A percentile compares a stretch with the other conserved stretches of the same genome.
These are phyloP conservation scores for Melieria picta DNA, from an alignment of 2,888 invertebrate species.

Conservation along the genomic window DNA sequence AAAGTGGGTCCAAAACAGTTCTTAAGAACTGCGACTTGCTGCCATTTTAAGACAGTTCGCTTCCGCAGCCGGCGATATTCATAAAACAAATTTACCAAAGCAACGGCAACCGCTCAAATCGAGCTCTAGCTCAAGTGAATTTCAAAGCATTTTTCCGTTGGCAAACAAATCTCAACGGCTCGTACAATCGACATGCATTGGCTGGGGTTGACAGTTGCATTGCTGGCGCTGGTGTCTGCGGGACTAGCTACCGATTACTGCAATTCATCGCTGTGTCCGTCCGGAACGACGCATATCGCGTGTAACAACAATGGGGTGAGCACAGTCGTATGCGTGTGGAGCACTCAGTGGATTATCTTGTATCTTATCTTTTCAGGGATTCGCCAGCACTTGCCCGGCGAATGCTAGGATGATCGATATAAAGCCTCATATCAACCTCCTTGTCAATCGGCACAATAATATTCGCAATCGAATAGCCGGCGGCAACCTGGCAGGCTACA, in stretches of 20 bases:
- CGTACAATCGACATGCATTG: too few relatives aligned
- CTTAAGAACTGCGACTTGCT: too few relatives aligned
- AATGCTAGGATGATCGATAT: conserved; percentile 20
- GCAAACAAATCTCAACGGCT: too few relatives aligned
- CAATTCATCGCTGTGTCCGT: neutral
- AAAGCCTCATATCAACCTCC: neutral
- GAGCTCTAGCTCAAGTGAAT: too few relatives aligned
- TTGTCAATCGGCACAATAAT: conserved; percentile 34
- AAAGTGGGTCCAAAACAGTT: too few relatives aligned
- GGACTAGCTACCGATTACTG: neutral
- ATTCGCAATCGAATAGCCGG: conserved; percentile 41
- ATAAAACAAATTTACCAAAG: too few relatives aligned
- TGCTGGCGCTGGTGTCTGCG: neutral
- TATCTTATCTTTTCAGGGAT: conserved; percentile 28
- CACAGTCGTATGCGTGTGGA: conserved; percentile 10
- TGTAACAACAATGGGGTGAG: conserved; percentile 23
- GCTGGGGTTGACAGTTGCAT: neutral
- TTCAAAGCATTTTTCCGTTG: too few relatives aligned
- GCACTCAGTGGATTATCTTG: neutral
- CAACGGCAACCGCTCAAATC: too few relatives aligned
- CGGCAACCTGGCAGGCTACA: neutral
- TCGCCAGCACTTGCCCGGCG: conserved; percentile 17
- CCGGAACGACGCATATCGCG: neutral
- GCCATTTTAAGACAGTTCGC: too few relatives aligned
- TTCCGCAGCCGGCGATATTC: too few relatives aligned